Percentiles rank a stretch among this genome's conserved stretches.
phyloP scores from a whole-genome alignment of 2,113 vertebrate genomes.

The Salvator merianae region DNA sequence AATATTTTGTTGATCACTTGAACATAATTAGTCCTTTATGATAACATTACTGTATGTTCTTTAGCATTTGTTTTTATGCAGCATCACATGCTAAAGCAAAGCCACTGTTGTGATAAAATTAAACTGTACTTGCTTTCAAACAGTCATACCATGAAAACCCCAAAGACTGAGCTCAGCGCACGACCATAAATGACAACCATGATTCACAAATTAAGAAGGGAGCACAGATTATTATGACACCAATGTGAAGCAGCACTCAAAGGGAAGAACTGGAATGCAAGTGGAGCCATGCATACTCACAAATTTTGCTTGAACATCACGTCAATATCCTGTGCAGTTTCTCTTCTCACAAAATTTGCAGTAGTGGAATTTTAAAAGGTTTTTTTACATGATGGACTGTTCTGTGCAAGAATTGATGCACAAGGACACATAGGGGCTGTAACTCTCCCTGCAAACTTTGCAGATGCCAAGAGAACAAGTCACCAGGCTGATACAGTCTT shows the following conservation, averaged over 20 bases:
- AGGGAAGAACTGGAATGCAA: too few relatives aligned
- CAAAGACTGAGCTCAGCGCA: not conserved
- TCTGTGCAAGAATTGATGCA: too few relatives aligned
- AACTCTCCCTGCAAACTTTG: too few relatives aligned
- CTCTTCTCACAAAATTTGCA: too few relatives aligned
- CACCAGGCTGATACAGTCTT: too few relatives aligned
- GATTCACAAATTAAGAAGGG: not conserved
- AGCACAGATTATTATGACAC: not conserved
- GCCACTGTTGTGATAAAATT: not conserved
- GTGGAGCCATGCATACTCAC: not conserved
- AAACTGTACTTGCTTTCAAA: not conserved
- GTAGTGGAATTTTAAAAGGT: too few relatives aligned
- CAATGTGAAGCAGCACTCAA: too few relatives aligned
- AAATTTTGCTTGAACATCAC: not conserved
- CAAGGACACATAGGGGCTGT: too few relatives aligned
- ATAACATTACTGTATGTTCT: conserved; percentile 1
- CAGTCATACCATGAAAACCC: not conserved
- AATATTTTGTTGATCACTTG: conserved; percentile 1
- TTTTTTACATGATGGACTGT: too few relatives aligned
- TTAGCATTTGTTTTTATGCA: accelerated
- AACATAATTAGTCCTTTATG: conserved; percentile 20
- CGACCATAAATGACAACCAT: not conserved
- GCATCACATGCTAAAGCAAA: not conserved
- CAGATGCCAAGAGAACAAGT: too few relatives aligned
- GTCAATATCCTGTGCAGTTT: too few relatives aligned